Percentiles rank a stretch among this genome's conserved stretches.
Conservation (phyloP, 2,113 vertebrate species). For the Colaptes auratus region DNA sequence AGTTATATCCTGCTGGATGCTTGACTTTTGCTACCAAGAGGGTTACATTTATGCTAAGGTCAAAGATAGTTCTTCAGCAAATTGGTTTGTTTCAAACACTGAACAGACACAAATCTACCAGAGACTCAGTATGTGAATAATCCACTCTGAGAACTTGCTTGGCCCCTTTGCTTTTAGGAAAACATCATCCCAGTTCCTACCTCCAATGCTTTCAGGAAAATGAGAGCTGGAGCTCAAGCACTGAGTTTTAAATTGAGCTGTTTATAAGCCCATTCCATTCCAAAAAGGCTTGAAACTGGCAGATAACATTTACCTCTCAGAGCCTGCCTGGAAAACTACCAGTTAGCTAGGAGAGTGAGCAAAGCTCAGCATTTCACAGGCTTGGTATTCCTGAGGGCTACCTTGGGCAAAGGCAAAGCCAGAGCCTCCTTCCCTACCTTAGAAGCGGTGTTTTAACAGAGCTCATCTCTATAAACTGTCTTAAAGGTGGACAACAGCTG, state of each 20-base stretch:
- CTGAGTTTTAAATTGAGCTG: neutral
- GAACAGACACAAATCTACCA: neutral
- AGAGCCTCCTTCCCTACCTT: neutral
- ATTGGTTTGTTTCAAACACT: neutral
- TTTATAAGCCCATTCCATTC: neutral
- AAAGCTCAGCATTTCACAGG: neutral
- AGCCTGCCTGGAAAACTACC: neutral
- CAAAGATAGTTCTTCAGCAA: neutral
- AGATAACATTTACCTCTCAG: neutral
- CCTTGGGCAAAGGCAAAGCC: neutral
- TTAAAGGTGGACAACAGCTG: slow-evolving; percentile 60
- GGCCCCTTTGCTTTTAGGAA: neutral
- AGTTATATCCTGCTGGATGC: neutral
- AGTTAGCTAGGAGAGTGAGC: neutral
- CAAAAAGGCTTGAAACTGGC: neutral
- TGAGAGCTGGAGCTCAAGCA: neutral
- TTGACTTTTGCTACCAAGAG: neutral
- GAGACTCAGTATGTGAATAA: neutral
- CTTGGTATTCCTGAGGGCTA: neutral
- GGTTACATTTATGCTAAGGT: neutral
- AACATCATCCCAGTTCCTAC: neutral
- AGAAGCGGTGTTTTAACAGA: neutral
- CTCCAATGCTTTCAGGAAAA: neutral
- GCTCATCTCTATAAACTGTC: neutral
- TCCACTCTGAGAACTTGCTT: neutral